Conservation (phyloP, 2,888 invertebrate species). For the Lymantria dispar region DNA sequence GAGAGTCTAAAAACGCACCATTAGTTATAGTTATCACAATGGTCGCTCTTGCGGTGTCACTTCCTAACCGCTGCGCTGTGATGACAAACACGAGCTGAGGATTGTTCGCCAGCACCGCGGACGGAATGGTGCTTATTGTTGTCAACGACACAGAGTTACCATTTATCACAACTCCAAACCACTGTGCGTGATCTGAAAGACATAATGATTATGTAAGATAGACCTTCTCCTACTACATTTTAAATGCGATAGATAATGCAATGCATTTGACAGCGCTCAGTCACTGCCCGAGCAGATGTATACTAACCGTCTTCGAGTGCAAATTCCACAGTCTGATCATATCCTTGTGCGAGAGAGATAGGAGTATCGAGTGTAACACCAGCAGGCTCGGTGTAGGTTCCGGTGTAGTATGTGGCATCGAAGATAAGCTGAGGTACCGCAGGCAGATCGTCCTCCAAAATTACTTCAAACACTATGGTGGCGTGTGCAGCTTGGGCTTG, state of each 20-base stretch:
- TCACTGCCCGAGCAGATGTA: background rate
- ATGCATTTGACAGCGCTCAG: background rate
- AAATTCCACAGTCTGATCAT: constrained; percentile 32
- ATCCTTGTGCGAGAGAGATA: constrained; percentile 34
- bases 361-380: constrained; percentile 28
- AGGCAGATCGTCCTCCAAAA: constrained; percentile 3
- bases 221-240: background rate
- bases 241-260: background rate
- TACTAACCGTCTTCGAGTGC: constrained; percentile 37
- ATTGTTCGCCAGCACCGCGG: constrained; percentile 21
- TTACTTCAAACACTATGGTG: constrained; percentile 24
- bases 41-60: constrained; percentile 20
- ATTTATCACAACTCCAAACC: background rate
- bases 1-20: background rate
- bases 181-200: background rate
- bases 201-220: background rate
- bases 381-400: constrained; percentile 24
- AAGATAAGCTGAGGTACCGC: constrained; percentile 7
- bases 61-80: constrained; percentile 17
- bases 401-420: constrained; percentile 36
- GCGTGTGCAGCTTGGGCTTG: constrained; percentile 21
- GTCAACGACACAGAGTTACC: background rate
- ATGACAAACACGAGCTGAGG: constrained; percentile 28
- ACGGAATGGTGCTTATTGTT: constrained; percentile 10
- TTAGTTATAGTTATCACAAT: constrained; percentile 23